These are phyloP conservation scores for Linnaemya tessellans DNA, from an alignment of 2,888 invertebrate species.

Conservation along the genomic window DNA sequence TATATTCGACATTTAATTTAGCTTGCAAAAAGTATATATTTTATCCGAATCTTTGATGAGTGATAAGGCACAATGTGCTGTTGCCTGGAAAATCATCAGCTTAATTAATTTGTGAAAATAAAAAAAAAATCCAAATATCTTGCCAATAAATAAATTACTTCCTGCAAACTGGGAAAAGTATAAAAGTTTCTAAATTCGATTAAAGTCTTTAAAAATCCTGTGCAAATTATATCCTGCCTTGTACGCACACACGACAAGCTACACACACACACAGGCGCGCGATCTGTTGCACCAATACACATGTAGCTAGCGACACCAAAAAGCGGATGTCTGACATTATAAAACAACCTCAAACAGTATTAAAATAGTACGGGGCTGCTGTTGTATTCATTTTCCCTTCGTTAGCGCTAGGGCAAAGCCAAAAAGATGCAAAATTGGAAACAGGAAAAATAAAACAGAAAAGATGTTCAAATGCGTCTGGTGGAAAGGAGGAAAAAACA, in stretches of 20 bases:
- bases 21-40: too few relatives aligned
- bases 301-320: conserved; percentile 1
- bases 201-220: conserved; percentile 43
- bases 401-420: conserved; percentile 4
- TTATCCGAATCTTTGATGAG: too few relatives aligned
- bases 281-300: too few relatives aligned
- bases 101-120: too few relatives aligned
- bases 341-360: conserved; percentile 56
- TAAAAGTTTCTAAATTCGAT: conserved; percentile 7
- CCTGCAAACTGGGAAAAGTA: background rate
- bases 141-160: background rate
- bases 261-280: background rate
- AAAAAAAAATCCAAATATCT: background rate
- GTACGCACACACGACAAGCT: conserved; percentile 34
- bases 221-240: conserved; percentile 35
- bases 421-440: conserved; percentile 17
- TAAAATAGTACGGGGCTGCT: conserved; percentile 39
- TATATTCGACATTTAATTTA: too few relatives aligned
- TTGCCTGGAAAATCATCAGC: too few relatives aligned
- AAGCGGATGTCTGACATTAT: conserved; percentile 69
- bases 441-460: background rate
- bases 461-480: conserved; percentile 54
- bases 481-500: background rate
- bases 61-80: too few relatives aligned
- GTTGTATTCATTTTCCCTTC: background rate